Conservation (phyloP, 2,888 invertebrate genomes). For the Ichneumoninae sp. region DNA sequence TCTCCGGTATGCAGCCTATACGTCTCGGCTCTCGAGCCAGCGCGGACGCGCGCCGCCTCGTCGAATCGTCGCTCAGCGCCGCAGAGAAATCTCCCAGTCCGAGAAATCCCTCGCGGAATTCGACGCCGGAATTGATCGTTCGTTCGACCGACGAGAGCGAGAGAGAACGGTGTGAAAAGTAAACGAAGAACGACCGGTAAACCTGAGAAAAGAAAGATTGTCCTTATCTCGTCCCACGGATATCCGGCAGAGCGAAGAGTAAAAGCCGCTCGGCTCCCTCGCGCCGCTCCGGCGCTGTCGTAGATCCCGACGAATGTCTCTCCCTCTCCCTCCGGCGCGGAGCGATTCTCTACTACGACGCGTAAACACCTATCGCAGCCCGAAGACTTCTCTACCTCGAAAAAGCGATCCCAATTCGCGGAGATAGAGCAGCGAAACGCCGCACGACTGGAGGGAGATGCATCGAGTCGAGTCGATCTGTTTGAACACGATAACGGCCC, state of each 20-base stretch:
- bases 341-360: neutral
- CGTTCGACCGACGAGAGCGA: conserved; percentile 4
- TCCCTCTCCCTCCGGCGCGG: neutral
- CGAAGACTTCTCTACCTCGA: neutral
- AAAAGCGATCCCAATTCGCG: conserved; percentile 37
- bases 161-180: conserved; percentile 1
- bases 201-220: neutral
- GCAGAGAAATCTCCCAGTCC: neutral
- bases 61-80: neutral
- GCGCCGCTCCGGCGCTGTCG: neutral
- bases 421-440: conserved; percentile 17
- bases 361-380: too few species aligned
- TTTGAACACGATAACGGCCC: conserved; percentile 57
- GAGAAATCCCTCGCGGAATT: neutral
- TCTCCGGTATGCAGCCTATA: conserved; percentile 38
- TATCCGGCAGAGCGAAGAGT: conserved; percentile 42
- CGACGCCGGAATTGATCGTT: conserved; percentile 11
- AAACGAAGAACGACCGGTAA: neutral
- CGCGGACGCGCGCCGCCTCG: neutral
- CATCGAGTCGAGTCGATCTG: conserved; percentile 54
- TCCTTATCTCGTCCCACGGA: conserved; percentile 47
- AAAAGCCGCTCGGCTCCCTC: neutral
- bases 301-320: neutral
- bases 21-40: neutral
- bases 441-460: conserved; percentile 11